These are phyloP conservation scores for Apocheima hispidaria DNA, from an alignment of 2,888 invertebrate species.

Conservation along the genomic window DNA sequence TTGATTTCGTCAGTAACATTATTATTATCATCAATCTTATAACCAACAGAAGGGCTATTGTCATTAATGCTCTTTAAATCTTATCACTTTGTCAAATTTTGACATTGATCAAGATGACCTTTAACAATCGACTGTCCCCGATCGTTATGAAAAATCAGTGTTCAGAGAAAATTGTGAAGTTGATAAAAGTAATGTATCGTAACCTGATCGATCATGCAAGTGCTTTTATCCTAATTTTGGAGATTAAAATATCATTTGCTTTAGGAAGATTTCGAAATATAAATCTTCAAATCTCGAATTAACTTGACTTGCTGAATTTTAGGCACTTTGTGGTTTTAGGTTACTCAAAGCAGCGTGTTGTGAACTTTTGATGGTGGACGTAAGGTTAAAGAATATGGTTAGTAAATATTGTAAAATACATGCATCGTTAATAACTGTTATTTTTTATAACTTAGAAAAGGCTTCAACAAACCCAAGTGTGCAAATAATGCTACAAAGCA, in stretches of 20 bases:
- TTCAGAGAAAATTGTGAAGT: slow-evolving; percentile 31
- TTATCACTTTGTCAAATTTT: slow-evolving; percentile 40
- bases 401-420: slow-evolving; percentile 9
- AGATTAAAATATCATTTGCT: no score
- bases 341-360: no score
- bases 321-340: no score
- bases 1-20: not conserved
- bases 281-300: no score
- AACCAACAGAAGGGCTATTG: slow-evolving; percentile 28
- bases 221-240: not conserved
- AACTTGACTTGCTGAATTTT: no score
- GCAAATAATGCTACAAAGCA: no score
- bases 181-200: slow-evolving; percentile 26
- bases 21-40: slow-evolving; percentile 18
- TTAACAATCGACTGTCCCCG: slow-evolving; percentile 35
- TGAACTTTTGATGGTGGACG: not conserved
- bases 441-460: slow-evolving; percentile 26
- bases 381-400: not conserved
- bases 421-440: slow-evolving; percentile 16
- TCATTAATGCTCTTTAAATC: slow-evolving; percentile 34
- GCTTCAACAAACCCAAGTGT: no score
- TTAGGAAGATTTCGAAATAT: not conserved
- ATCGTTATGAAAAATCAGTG: slow-evolving; percentile 33
- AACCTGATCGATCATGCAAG: not conserved
- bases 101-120: slow-evolving; percentile 44